A percentile compares a stretch with the other conserved stretches of the same genome.
Conservation (phyloP, 2,888 invertebrate genomes). For the Perithous albicinctus region DNA sequence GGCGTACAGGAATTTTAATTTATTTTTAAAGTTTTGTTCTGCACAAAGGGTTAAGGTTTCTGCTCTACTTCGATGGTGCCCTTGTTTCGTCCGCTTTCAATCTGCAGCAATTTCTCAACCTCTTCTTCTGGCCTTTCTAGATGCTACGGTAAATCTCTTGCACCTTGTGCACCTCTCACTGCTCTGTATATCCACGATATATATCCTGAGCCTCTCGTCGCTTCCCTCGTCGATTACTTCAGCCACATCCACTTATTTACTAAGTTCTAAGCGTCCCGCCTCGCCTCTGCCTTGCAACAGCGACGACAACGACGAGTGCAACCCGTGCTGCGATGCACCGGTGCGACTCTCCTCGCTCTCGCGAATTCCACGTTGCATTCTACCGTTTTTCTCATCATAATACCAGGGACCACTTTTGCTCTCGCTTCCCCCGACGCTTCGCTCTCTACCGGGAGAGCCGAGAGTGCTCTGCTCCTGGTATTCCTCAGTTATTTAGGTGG, state of each 20-base stretch:
- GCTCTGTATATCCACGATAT: constrained; percentile 5
- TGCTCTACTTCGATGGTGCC: background rate
- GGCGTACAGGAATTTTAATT: background rate
- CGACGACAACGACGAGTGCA: background rate
- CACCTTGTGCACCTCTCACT: background rate
- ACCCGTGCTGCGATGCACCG: background rate
- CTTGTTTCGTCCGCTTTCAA: constrained; percentile 36
- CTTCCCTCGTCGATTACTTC: constrained; percentile 21
- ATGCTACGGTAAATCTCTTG: constrained; percentile 8
- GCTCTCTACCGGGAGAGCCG: background rate
- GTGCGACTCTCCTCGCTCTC: constrained; percentile 36
- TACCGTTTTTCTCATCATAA: constrained; percentile 76
- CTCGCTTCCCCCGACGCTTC: constrained; percentile 58
- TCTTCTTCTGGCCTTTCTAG: constrained; percentile 18
- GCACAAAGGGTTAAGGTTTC: background rate
- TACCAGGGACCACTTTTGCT: constrained; percentile 73
- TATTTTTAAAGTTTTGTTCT: background rate
- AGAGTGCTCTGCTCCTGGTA: constrained; percentile 47
- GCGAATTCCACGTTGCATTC: constrained; percentile 75
- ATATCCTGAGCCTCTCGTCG: constrained; percentile 12
- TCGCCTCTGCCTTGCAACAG: constrained; percentile 52
- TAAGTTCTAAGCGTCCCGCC: constrained; percentile 75
- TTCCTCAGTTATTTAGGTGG: constrained; percentile 65
- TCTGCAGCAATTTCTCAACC: constrained; percentile 3
- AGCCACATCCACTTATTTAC: constrained; percentile 70